phyloP scores from a whole-genome alignment of 2,797 vertebrate genomes.

The Cuniculus paca region DNA sequence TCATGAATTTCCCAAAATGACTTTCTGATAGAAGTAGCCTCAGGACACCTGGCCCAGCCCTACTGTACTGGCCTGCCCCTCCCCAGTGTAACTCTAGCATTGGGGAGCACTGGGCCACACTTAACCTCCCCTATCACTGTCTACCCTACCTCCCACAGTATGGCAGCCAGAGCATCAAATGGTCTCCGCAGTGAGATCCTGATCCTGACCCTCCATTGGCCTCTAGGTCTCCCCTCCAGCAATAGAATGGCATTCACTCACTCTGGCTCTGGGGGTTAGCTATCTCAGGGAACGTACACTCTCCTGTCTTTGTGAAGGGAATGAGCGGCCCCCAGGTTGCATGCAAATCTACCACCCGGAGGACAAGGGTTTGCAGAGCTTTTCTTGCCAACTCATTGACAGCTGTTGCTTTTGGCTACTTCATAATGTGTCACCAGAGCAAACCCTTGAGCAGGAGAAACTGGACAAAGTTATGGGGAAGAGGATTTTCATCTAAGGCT shows the following conservation, averaged over 20 bases:
- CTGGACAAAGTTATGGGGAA: not conserved
- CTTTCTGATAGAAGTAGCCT: not conserved
- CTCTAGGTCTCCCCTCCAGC: not conserved
- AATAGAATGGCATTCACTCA: not conserved
- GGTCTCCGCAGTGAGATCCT: not conserved
- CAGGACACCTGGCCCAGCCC: not conserved
- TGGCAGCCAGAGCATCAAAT: not conserved
- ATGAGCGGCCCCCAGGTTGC: not conserved
- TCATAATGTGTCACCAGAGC: not conserved
- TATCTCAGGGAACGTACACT: not conserved
- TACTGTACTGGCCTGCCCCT: not conserved
- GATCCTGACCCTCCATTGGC: not conserved
- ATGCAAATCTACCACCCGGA: not conserved
- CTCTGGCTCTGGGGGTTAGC: not conserved
- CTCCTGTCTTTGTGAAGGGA: not conserved
- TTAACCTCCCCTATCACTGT: not conserved
- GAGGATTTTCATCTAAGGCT: not conserved
- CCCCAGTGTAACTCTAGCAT: not conserved
- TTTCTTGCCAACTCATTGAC: not conserved
- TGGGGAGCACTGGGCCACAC: not conserved
- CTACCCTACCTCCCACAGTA: not conserved
- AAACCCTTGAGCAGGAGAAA: constrained; percentile 2
- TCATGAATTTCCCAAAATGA: not conserved
- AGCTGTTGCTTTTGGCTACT: not conserved
- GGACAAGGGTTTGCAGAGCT: not conserved